phyloP scores from a whole-genome alignment of 2,797 vertebrate species.

The Fringilla coelebs region DNA sequence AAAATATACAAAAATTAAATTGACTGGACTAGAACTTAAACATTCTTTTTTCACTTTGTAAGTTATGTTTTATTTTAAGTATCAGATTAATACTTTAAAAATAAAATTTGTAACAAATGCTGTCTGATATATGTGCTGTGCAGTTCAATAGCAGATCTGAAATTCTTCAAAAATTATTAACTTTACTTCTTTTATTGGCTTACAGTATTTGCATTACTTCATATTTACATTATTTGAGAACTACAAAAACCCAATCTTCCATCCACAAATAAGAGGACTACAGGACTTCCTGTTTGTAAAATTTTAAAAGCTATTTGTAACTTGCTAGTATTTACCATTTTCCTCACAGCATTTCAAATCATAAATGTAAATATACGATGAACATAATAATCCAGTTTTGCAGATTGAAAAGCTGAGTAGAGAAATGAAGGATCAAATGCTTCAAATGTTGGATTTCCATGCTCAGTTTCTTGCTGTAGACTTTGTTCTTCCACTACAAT shows the following conservation, averaged over 20 bases:
- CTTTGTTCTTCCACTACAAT: background rate
- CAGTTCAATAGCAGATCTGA: background rate
- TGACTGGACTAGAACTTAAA: background rate
- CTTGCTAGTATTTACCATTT: background rate
- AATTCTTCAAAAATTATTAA: background rate
- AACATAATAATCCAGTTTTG: background rate
- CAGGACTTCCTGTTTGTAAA: background rate
- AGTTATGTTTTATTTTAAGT: background rate
- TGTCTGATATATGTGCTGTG: background rate
- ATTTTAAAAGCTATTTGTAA: background rate
- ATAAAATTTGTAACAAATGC: background rate
- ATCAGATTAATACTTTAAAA: background rate
- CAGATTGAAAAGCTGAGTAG: background rate
- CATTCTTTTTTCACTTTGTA: background rate
- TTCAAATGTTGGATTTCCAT: background rate
- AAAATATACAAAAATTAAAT: background rate
- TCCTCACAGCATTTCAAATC: background rate
- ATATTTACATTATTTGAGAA: background rate
- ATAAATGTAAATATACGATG: background rate
- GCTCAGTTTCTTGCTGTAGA: background rate
- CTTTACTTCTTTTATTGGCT: background rate
- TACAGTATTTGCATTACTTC: background rate
- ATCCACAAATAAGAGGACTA: background rate
- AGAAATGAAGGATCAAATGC: background rate
- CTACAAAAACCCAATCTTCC: accelerated